Conservation (phyloP, 30 jellyfish, hydroid and myxozoan genomes). For the Cassiopea xamachana region DNA sequence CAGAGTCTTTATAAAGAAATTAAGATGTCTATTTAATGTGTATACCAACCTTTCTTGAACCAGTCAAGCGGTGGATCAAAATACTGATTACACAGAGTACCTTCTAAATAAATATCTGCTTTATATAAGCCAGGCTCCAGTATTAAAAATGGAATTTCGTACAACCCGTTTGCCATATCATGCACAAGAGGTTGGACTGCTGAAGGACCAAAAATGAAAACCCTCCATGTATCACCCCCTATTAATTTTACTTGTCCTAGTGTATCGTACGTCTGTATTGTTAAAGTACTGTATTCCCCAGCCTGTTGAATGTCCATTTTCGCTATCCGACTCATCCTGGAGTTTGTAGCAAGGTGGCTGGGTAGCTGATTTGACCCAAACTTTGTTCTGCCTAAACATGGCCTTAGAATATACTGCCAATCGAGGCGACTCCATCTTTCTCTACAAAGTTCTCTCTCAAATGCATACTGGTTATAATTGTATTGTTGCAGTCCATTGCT, state of each 20-base stretch:
- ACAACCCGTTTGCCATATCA: conserved; percentile 81
- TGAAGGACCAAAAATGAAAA: conserved; percentile 82
- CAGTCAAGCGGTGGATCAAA: conserved; percentile 94
- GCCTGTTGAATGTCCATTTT: conserved; percentile 72
- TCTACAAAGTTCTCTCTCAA: conserved; percentile 82
- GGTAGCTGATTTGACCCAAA: conserved; percentile 73
- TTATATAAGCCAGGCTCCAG: conserved; percentile 88
- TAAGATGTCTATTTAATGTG: too few relatives aligned
- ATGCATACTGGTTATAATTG: conserved; percentile 10
- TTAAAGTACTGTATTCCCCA: conserved; percentile 84
- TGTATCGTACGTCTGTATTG: conserved; percentile 66
- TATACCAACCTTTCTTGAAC: conserved; percentile 95
- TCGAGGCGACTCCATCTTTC: conserved; percentile 89
- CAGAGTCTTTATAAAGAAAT: too few relatives aligned
- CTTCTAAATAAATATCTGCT: conserved; percentile 77
- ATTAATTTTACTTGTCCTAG: conserved; percentile 61
- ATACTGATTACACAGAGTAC: conserved; percentile 87
- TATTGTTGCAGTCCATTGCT: not conserved
- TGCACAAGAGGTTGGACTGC: conserved; percentile 83
- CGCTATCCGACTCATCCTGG: conserved; percentile 30
- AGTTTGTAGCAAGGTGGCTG: conserved; percentile 51
- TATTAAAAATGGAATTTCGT: conserved; percentile 78
- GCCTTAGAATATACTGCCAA: conserved; percentile 80
- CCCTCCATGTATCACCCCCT: conserved; percentile 98
- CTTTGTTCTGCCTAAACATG: conserved; percentile 65